Evolutionary conservation across 2,888 invertebrate genomes (phyloP), one percentile per base, ranked within the genome.

Genomic region (Crossocerus cetratus): DNA sequence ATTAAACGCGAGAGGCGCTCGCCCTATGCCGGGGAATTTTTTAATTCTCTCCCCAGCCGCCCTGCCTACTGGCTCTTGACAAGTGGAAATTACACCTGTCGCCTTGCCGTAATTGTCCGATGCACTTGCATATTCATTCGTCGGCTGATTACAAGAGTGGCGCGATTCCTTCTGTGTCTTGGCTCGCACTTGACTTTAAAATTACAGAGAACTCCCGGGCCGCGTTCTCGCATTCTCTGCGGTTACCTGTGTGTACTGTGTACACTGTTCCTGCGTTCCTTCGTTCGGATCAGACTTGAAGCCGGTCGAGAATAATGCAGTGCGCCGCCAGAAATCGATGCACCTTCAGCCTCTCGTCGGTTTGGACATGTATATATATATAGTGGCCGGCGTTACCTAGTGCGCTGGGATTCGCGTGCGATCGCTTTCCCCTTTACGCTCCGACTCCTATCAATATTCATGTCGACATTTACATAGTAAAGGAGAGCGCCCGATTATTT

Each of bases 111-210:
- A 69, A 64, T 64, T 55, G 21, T 45, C 16, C 62, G 18, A 58
- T 53, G 57, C 22, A 63, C 18, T 22, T 45, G 54, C 22, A 14
- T 58, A 58, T 69, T 63, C 68, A 23, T 69, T 21, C 59, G 2
- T n/a, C 58, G 8, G 32, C 13, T 69, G 64, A 69, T 69, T 69
- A 69, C 58, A 59, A 67, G 61, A 44, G n/a, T n/a, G 49, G 11
- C 22, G 21, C 49, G 23, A 45, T 59, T 44, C 55, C 18, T 64
- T 55, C 45, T 11, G 59, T 14, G 23, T 23, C 45, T 49, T 49
- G 49, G 49, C 32, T 49, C 16, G 49, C 49, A 44, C 32, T 56
- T 8, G 56, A 18, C 55, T 57, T 57, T 56, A 54, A 58, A 63
- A 58, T 69, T 63, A 63, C 69, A 32, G 61, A 22, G 32, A n/a